Evolutionary conservation across 2,113 vertebrate species (phyloP), one percentile per base, ranked within the genome.

Genomic region (Pardalotus punctatus): DNA sequence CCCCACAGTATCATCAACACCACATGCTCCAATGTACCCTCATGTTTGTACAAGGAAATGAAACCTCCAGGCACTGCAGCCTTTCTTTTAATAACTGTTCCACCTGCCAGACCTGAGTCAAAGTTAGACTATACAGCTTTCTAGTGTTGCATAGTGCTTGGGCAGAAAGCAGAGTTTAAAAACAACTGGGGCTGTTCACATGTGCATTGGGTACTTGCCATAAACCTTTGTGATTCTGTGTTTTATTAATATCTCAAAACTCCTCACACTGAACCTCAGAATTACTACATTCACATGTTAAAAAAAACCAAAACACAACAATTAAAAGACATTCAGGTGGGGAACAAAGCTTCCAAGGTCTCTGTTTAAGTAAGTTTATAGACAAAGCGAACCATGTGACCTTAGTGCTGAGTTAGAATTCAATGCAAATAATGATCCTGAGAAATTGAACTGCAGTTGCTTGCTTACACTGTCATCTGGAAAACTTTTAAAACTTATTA

Each of bases 41-140:
- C 58, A 29, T 94, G 90, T 96, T 97, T 97, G 92, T 92, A 93
- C 90, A 95, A 94, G 93, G 84, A 94, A 90, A 93, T 1, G 61
- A 95, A 96, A 93, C 92, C 90, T 94, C 60, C 73, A 82, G 93
- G 79, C 92, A 57, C 57, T 61, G 61, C 79, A 90, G 72, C 48
- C 67, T 95, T 96, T 88, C 94, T 81, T 96, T 96, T 94, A 95
- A 93, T 95, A 97, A 72, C 85, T 78, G 56, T 94, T 97, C 92
- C 94, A 97, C 96, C 96, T 97, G 94, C 88, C 72, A 8, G 72
- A 90, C 81, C 62, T 24, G 19, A 90, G 90, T 73, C 64, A 50
- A 91, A 77, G 67, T 82, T 40, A 73, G 48, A 56, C 36, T 60
- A 10, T 33, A 47, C 24, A 77, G 88, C 87, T 94, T 96, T 94